Base-by-base conservation (phyloP, 1,140 invertebrate species). In the Sinella curviseta region DNA sequence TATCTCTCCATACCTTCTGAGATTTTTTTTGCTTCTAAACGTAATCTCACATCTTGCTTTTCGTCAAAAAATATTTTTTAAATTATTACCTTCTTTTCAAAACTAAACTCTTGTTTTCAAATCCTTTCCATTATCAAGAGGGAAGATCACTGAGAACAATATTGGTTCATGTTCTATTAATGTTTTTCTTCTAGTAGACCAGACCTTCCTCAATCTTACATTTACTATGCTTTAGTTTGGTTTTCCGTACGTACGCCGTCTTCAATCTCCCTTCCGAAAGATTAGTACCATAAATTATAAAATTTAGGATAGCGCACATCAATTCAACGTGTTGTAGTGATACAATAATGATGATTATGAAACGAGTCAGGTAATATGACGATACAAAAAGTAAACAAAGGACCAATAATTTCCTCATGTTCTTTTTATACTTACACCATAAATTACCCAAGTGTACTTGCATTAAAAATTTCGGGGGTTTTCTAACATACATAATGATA, bases 321-420 rank as follows among this genome's bases (percentile, higher is more conserved):
- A 31, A 4, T 17, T 31, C 31, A 3, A 70, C 26, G 3, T 70
- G 30, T 30, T 70, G 28, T 31, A 31, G 28, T 31, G 65, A 70
- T 70, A 33, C 65, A 70, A 70, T 70, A 70, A 70, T 70, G 24
- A 70, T 70, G 65, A 70, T 70, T 8, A 70, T 14, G 26, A 70
- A 16, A 33, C 12, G 14, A 60, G 24, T 4, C 14, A 3, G 3
- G 57, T 60, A 60, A 17, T 12, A 17, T 60, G 24, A 31, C 12
- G 8, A 31, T 30, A 70, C 12, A 30, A 30, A 70, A 30, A 70
- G 26, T 70, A 70, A 33, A 70, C 31, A 70, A 70, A 70, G 65
- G 65, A 33, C 65, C 65, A 70, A 70, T 70, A 30, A 31, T 70
- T 70, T 70, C 31, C 65, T n/a, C 65, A 48, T 65, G 3, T 65